A percentile compares a stretch with the other conserved stretches of the same genome.
Conservation (phyloP, 2,113 vertebrate genomes). For the Halcyon malimbica region DNA sequence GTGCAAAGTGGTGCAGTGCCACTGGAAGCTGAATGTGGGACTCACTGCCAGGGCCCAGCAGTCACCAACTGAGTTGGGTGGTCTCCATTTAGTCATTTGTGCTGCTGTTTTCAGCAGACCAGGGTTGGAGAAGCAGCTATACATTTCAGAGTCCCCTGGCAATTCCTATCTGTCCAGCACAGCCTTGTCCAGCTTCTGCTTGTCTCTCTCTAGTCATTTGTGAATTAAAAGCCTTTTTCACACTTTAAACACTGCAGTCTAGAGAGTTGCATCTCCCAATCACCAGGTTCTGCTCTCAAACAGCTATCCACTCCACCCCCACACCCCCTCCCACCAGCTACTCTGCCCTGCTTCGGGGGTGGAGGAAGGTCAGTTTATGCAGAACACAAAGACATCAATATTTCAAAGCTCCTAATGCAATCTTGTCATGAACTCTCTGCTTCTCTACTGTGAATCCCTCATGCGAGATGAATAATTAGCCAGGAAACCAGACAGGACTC, state of each 20-base stretch:
- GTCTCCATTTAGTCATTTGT: neutral
- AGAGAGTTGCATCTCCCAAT: neutral
- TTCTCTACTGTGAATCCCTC: neutral
- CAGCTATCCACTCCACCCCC: no score
- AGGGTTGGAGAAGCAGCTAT: neutral
- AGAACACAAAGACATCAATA: neutral
- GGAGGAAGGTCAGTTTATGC: neutral
- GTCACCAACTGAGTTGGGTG: no score
- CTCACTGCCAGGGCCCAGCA: neutral
- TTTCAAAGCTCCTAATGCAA: neutral
- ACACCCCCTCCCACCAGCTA: neutral
- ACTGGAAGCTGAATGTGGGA: neutral
- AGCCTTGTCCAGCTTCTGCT: neutral
- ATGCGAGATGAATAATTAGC: neutral
- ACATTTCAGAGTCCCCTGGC: neutral
- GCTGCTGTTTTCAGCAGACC: neutral
- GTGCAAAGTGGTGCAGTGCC: neutral
- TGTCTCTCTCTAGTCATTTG: neutral
- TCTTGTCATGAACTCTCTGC: neutral
- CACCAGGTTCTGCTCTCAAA: neutral
- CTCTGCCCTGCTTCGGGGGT: neutral
- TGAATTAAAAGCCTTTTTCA: neutral
- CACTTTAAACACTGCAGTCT: neutral
- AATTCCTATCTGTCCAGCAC: neutral
- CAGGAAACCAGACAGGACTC: neutral